Evolutionary conservation across 2,888 invertebrate species (phyloP).

Genomic region (Caenorhabditis japonica): DNA sequence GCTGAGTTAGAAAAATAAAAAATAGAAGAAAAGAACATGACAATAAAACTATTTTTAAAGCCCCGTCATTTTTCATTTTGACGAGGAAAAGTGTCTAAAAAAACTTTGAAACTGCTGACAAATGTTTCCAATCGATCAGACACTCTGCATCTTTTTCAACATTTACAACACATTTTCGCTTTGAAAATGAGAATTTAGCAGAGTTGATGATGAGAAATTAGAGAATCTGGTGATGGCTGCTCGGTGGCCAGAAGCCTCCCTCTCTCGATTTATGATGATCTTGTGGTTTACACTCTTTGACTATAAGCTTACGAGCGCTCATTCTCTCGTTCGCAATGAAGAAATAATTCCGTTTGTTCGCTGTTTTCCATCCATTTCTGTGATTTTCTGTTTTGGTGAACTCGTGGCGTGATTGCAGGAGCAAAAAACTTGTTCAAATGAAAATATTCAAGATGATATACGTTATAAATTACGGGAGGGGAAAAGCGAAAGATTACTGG

Average conservation of each 20-base stretch:
- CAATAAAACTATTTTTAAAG: conserved; percentile 40
- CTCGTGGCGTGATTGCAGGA: conserved; percentile 1
- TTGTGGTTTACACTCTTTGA: conserved; percentile 42
- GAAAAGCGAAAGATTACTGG: no score
- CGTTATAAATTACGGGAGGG: no score
- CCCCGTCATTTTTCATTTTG: conserved; percentile 13
- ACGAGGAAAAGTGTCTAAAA: neutral
- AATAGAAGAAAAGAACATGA: conserved; percentile 32
- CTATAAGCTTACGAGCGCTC: conserved; percentile 29
- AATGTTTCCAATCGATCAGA: conserved; percentile 42
- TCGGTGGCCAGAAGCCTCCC: no score
- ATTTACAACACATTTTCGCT: conserved; percentile 36
- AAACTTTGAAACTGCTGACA: conserved; percentile 7
- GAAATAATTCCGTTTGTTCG: no score
- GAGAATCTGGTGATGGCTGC: conserved; percentile 18
- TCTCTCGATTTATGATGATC: conserved; percentile 13
- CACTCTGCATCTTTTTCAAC: conserved; percentile 9
- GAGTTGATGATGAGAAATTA: conserved; percentile 51
- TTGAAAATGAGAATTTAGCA: conserved; percentile 40
- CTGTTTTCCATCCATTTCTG: conserved; percentile 10
- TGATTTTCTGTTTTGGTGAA: conserved; percentile 41
- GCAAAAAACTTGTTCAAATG: conserved; percentile 16
- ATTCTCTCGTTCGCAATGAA: conserved; percentile 27
- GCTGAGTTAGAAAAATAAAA: conserved; percentile 9
- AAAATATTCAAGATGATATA: neutral